Evolutionary conservation across 2,888 invertebrate genomes (phyloP), one percentile per base, ranked within the genome.

Genomic region (Xestia rhomboidea): DNA sequence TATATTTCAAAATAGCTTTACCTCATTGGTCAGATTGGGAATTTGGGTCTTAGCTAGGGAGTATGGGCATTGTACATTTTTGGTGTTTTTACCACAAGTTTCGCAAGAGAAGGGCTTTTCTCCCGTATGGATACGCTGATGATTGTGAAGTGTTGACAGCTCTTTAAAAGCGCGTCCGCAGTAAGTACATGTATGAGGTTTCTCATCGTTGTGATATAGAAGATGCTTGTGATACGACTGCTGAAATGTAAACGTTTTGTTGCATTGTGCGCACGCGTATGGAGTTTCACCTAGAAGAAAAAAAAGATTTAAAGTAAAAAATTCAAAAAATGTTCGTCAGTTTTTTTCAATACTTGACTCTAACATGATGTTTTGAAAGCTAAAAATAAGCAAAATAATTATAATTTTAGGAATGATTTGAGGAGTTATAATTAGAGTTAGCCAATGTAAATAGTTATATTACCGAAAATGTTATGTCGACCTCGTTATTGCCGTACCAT

Each of bases 221-320:
- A 98, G 97, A 94, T 99, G 99, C 92, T 99, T 99, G 93, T 98
- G 98, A 93, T 98, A 98, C 0, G 98, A 98, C 90, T 99, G 99
- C 95, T 99, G 99, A 95, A 99, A 99, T 70, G 98, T 98, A 94
- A 99, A 99, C 21, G 98, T 98, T 93, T 98, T 98, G 85, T 98
- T 98, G 92, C 99, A 99, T 87, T 98, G 97, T 68, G 97, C 97
- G 91, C 99, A 99, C 38, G 98, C 98, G 91, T 99, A 99, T 0
- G 99, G 99, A 97, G 98, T 98, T 97, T 99, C 99, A 78, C 99
- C 98, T 97, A 97, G 90, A 97, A 96, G 81, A 79, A 68, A 76
- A 82, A 85, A 83, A 76, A 0, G 5, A 0, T 5, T 21, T 30
- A 73, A 15, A 21, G 63, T 69, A 46, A 73, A n/a, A 21, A 15